A percentile compares a stretch with the other conserved stretches of the same genome.
Evolutionary conservation across 2,797 vertebrate species (phyloP).

Genomic region (Neosalanx taihuensis): DNA sequence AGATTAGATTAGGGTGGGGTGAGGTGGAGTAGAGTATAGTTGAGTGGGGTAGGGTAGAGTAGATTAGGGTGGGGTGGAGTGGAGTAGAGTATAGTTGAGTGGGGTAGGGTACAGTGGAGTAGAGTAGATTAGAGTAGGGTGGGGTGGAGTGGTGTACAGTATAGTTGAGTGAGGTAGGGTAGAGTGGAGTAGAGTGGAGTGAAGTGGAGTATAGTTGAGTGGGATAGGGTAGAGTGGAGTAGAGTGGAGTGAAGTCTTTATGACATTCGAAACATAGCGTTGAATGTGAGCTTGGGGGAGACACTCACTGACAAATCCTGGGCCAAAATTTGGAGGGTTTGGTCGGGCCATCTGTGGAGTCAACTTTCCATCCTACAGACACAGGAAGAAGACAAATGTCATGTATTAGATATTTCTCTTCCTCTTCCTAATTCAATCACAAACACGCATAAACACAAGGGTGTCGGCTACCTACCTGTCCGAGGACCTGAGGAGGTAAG

Average conservation of each 20-base stretch:
- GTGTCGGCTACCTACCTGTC: conserved; percentile 67
- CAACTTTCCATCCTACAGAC: conserved; percentile 83
- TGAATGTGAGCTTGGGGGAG: no score
- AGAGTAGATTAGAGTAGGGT: not conserved
- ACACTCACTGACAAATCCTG: conserved; percentile 92
- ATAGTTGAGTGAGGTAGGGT: no score
- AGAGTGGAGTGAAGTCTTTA: not conserved
- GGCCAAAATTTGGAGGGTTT: conserved; percentile 87
- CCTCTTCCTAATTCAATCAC: not conserved
- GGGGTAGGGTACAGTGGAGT: no score
- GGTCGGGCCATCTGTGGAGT: conserved; percentile 84
- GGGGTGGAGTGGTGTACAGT: not conserved
- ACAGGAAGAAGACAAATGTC: not conserved
- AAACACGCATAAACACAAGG: not conserved
- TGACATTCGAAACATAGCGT: not conserved
- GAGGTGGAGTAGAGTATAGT: not conserved
- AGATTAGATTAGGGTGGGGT: not conserved
- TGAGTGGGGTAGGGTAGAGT: no score
- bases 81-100: no score
- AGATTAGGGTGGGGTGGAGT: not conserved
- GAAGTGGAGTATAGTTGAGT: not conserved
- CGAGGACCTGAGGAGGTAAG: conserved; percentile 67
- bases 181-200: not conserved
- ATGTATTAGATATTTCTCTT: not conserved
- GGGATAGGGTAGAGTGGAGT: no score